Evolutionary conservation across 53 echinoderm and acorn worm species (phyloP).

Genomic region (Temnopleurus reevesii): DNA sequence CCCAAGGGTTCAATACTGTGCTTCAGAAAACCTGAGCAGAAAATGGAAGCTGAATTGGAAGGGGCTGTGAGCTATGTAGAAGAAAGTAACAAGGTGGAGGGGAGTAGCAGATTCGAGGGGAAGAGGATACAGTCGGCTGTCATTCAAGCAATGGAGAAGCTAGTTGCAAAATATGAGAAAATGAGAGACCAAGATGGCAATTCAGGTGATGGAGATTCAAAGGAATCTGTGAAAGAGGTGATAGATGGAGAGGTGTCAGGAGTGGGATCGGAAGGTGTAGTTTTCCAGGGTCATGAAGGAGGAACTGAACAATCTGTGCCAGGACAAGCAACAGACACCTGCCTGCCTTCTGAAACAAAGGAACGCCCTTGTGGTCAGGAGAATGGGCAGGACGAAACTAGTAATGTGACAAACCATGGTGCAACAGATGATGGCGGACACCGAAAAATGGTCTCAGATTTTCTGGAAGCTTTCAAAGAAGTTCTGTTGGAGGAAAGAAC

Average conservation of each 20-base stretch:
- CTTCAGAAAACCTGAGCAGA: conserved; percentile 56
- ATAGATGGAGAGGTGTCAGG: neutral
- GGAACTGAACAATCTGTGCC: neutral
- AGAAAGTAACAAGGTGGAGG: neutral
- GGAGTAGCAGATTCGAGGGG: neutral
- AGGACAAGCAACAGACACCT: neutral
- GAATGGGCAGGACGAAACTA: neutral
- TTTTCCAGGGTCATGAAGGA: neutral
- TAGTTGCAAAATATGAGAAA: neutral
- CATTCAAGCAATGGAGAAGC: neutral
- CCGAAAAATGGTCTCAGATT: neutral
- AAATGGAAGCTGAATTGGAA: neutral
- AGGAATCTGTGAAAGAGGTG: neutral
- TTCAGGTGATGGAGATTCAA: neutral
- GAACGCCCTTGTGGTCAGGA: neutral
- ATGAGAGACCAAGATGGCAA: neutral
- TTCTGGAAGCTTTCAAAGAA: neutral
- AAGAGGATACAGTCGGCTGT: neutral
- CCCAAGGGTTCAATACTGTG: conserved; percentile 70
- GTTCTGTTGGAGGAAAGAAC: neutral
- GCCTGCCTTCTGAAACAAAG: neutral
- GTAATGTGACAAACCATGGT: neutral
- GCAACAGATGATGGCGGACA: neutral
- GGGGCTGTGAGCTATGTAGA: neutral
- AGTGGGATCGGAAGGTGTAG: neutral